Evolutionary conservation across 2,888 invertebrate species (phyloP), one percentile per base, ranked within the genome.

Genomic region (Philhelius pedissequus): DNA sequence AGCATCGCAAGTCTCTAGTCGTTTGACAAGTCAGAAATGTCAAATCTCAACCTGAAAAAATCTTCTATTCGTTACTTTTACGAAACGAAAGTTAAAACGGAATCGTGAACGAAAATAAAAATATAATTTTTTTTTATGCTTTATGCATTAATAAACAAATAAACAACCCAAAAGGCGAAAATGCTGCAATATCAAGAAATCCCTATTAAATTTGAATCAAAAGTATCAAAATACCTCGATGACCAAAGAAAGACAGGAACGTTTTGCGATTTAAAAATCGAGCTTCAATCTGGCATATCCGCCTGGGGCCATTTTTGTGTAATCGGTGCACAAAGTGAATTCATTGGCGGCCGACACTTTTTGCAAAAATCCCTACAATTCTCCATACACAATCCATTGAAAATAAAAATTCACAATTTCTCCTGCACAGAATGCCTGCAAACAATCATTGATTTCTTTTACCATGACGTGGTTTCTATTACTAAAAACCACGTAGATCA

Each of bases 351-450:
- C 0, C 83, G 88, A 5, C 87, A 88, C 50, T 88, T 88, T 18
- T 87, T 89, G 18, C 89, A 90, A 50, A 90, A 90, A 32, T 89
- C 89, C 0, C 27, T 89, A 25, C 89, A 90, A 62, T 91, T 91
- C 78, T 91, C 91, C 2, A 91, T 91, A 78, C 89, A 91, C 35
- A 91, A 90, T 87, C 91, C 91, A 0, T 80, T 91, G 3, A 90
- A 88, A 71, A 89, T 91, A 9, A 89, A 88, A 25, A 90, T 91
- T 20, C 88, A 87, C 4, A 89, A 91, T 68, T 91, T 91, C 22
- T 88, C 86, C 3, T 91, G 91, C 71, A 87, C 86, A 1, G 88
- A 89, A 18, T 91, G 91, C 52, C 76, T 91, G 32, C 88, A 90
- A 15, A 90, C 90, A 6, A 90, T 91, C 32, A 88, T 91, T 7